Percentiles rank a stretch among this genome's conserved stretches.
Conservation (phyloP, 2,888 invertebrate species). For the Gandaritis pyraliata region DNA sequence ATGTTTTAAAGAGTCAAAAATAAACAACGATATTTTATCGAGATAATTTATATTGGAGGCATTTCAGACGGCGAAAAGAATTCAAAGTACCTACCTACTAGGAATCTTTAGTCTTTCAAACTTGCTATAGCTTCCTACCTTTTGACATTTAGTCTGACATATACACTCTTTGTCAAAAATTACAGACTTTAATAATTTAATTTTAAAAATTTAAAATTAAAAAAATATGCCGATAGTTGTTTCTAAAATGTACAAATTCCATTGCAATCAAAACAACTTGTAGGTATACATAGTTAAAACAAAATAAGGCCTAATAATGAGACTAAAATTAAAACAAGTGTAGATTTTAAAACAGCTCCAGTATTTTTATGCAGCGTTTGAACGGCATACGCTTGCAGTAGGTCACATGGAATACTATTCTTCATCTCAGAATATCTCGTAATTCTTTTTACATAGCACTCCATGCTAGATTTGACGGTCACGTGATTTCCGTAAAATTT, state of each 20-base stretch:
- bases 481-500: slow-evolving; percentile 19
- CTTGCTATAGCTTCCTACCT: too few relatives aligned
- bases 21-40: not conserved
- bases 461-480: slow-evolving; percentile 2
- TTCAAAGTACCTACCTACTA: too few relatives aligned
- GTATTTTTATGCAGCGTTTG: slow-evolving; percentile 11
- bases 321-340: slow-evolving; percentile 5
- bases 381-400: slow-evolving; percentile 16
- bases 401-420: slow-evolving; percentile 10
- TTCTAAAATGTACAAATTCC: not conserved
- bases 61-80: too few relatives aligned
- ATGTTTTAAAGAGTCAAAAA: not conserved
- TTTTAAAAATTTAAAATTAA: too few relatives aligned
- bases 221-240: too few relatives aligned
- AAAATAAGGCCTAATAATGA: slow-evolving; percentile 5
- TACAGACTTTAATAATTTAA: too few relatives aligned
- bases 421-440: slow-evolving; percentile 9
- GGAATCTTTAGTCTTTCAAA: too few relatives aligned
- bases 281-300: not conserved
- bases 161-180: too few relatives aligned
- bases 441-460: slow-evolving; percentile 16
- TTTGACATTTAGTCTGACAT: too few relatives aligned
- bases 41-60: too few relatives aligned
- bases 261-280: too few relatives aligned
- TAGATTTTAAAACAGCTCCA: not conserved